These are phyloP conservation scores for Eudorcas thomsonii DNA, from an alignment of 2,113 vertebrate genomes.

Conservation along the genomic window DNA sequence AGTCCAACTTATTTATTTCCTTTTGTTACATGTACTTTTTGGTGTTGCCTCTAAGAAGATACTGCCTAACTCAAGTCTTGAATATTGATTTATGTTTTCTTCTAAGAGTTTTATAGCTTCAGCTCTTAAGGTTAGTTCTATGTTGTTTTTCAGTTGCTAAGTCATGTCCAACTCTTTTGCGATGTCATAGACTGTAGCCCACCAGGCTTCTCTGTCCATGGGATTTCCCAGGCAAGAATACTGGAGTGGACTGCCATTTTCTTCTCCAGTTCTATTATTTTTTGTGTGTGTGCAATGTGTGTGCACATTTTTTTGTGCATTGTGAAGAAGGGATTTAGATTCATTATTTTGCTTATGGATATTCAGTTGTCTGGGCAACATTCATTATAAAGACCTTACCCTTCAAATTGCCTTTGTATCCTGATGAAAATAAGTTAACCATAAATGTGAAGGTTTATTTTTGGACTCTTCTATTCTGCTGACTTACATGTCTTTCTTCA, in stretches of 20 bases:
- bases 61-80: not conserved
- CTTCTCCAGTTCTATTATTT: not conserved
- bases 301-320: not conserved
- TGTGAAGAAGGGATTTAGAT: not conserved
- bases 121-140: not conserved
- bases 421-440: not conserved
- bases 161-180: not conserved
- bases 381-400: not conserved
- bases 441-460: not conserved
- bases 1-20: not conserved
- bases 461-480: not conserved
- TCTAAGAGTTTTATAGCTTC: not conserved
- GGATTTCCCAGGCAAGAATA: not conserved
- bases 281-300: too few relatives aligned
- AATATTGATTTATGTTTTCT: not conserved
- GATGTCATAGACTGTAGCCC: not conserved
- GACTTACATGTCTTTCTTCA: not conserved
- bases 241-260: not conserved
- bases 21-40: not conserved
- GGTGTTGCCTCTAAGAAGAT: not conserved
- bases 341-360: not conserved
- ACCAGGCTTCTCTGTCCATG: not conserved
- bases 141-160: not conserved
- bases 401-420: not conserved
- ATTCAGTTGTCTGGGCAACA: not conserved